Percentiles rank a stretch among this genome's conserved stretches.
Conservation (phyloP, 2,888 invertebrate species). For the Rhynchonema sp. region DNA sequence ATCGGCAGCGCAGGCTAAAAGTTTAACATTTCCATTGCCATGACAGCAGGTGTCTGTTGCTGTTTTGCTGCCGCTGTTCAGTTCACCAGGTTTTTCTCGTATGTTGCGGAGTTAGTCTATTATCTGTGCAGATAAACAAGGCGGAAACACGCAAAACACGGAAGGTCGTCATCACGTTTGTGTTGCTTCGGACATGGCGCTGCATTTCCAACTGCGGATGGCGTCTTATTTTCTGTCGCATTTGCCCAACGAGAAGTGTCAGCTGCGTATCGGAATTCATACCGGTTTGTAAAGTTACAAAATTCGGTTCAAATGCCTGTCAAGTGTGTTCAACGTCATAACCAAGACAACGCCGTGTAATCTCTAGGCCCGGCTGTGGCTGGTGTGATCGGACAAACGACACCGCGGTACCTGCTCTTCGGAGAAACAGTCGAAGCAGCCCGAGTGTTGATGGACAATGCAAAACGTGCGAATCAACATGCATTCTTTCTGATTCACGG, state of each 20-base stretch:
- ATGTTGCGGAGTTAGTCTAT: neutral
- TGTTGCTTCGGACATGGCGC: constrained; percentile 1
- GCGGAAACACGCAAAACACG: neutral
- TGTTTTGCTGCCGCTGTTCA: too few species aligned
- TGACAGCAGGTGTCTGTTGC: too few species aligned
- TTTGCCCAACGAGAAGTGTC: constrained; percentile 2
- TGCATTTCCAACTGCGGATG: constrained; percentile 1
- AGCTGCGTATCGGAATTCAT: neutral
- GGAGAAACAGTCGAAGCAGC: neutral
- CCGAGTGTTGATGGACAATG: neutral
- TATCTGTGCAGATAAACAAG: neutral
- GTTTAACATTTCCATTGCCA: too few species aligned
- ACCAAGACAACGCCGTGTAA: too few species aligned
- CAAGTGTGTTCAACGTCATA: too few species aligned
- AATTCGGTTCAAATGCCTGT: too few species aligned
- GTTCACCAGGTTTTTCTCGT: neutral
- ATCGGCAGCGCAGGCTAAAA: neutral
- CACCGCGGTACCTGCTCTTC: constrained; percentile 1
- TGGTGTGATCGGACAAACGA: neutral
- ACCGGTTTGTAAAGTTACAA: constrained; percentile 1
- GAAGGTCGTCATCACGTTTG: neutral
- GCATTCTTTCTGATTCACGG: too few species aligned
- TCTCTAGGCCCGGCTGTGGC: constrained; percentile 1
- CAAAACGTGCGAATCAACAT: neutral
- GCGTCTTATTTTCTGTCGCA: neutral